A percentile compares a stretch with the other conserved stretches of the same genome.
phyloP scores from a whole-genome alignment of 1,140 invertebrate genomes.

The Euwallacea similis region DNA sequence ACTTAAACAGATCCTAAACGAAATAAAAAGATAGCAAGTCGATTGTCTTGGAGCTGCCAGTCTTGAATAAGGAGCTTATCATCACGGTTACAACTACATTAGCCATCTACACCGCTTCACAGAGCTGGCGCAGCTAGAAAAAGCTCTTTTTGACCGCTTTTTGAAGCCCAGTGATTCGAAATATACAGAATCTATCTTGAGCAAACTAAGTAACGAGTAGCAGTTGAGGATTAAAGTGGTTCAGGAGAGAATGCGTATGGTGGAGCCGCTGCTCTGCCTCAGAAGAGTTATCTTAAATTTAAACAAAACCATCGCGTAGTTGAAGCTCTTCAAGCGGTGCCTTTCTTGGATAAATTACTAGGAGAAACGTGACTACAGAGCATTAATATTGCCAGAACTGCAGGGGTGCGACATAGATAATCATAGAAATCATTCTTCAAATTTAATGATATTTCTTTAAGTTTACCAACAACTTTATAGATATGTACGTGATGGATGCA shows the following conservation, averaged over 20 bases:
- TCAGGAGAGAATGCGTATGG: conserved; percentile 69
- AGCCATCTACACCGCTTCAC: conserved; percentile 70
- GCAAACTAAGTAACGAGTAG: conserved; percentile 60
- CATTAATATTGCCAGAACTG: conserved; percentile 81
- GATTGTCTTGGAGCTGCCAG: conserved; percentile 63
- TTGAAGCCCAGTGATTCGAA: conserved; percentile 43
- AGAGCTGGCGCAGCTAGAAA: conserved; percentile 62
- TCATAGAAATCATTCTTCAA: background rate
- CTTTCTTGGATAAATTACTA: conserved; percentile 56
- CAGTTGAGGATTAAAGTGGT: conserved; percentile 60
- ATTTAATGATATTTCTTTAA: conserved; percentile 49
- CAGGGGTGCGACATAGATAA: conserved; percentile 53
- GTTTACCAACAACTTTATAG: conserved; percentile 75
- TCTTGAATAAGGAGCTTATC: conserved; percentile 71
- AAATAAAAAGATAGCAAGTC: conserved; percentile 62
- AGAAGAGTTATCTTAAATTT: conserved; percentile 65
- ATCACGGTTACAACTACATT: conserved; percentile 79
- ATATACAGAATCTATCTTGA: conserved; percentile 50
- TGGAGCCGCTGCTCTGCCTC: conserved; percentile 75
- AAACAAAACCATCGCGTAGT: conserved; percentile 52
- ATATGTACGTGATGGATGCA: conserved; percentile 80
- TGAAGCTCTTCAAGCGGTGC: conserved; percentile 51
- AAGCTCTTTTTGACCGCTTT: conserved; percentile 53
- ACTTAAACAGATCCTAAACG: conserved; percentile 55
- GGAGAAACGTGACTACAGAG: conserved; percentile 83